These are phyloP conservation scores for Mesoligia furuncula DNA, from an alignment of 2,888 invertebrate species.

Conservation along the genomic window DNA sequence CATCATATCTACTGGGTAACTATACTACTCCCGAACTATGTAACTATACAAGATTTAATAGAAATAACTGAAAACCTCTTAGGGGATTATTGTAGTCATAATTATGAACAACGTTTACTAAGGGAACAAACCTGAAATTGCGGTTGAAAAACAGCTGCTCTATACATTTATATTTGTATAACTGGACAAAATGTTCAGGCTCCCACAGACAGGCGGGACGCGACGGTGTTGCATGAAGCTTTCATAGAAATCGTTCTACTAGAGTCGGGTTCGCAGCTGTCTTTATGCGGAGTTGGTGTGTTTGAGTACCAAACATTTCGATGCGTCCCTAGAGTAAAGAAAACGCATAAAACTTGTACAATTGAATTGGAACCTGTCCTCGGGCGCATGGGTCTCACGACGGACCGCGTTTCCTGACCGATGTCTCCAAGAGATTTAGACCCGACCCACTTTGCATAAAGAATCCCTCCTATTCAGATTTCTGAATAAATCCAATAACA, in stretches of 20 bases:
- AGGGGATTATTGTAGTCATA: neutral
- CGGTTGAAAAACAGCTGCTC: neutral
- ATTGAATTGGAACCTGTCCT: conserved; percentile 8
- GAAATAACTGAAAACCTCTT: neutral
- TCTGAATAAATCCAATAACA: conserved; percentile 34
- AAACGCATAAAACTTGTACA: conserved; percentile 3
- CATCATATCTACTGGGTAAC: neutral
- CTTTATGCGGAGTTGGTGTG: neutral
- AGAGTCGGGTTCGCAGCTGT: no score
- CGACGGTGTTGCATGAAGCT: no score
- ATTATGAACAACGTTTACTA: neutral
- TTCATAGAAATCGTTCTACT: no score
- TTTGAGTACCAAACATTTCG: neutral
- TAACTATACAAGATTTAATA: neutral
- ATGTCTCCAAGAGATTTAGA: conserved; percentile 29
- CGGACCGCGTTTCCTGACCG: conserved; percentile 25
- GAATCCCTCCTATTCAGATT: conserved; percentile 38
- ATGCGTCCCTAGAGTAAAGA: neutral
- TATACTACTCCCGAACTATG: neutral
- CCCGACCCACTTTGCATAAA: conserved; percentile 50
- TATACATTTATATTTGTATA: neutral
- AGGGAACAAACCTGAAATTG: neutral
- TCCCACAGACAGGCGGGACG: no score
- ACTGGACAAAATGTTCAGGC: neutral
- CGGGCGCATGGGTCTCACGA: neutral